These are phyloP conservation scores for Scelioninae gen. 1 DNA, from an alignment of 2,888 invertebrate genomes.

Conservation along the genomic window DNA sequence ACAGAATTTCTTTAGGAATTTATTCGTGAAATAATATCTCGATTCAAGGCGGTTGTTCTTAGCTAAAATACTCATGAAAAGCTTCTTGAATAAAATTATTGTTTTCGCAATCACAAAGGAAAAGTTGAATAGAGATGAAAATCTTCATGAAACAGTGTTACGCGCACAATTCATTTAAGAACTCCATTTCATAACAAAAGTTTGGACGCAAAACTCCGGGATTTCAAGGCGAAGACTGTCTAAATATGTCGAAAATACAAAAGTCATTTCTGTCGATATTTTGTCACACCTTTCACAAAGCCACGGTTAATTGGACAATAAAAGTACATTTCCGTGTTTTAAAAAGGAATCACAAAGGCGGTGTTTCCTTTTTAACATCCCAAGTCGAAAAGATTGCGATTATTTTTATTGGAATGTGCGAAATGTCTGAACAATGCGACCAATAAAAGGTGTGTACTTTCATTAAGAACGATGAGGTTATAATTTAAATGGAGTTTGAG, in stretches of 20 bases:
- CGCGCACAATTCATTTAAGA: conserved; percentile 62
- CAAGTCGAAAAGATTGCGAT: not conserved
- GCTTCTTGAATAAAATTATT: conserved; percentile 64
- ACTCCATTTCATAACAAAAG: conserved; percentile 65
- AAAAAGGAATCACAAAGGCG: too few relatives aligned
- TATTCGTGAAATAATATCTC: conserved; percentile 56
- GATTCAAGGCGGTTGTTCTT: conserved; percentile 52
- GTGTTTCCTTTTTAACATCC: too few relatives aligned
- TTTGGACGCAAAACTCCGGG: conserved; percentile 41
- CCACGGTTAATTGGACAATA: conserved; percentile 38
- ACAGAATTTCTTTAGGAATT: conserved; percentile 12
- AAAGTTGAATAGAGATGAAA: conserved; percentile 65
- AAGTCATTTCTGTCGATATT: conserved; percentile 40
- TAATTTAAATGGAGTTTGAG: too few relatives aligned
- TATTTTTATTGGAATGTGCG: not conserved
- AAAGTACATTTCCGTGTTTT: conserved; percentile 29
- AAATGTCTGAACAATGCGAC: too few relatives aligned
- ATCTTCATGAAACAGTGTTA: conserved; percentile 60
- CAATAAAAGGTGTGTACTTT: too few relatives aligned
- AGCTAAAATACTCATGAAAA: conserved; percentile 55
- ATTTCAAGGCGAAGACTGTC: conserved; percentile 33
- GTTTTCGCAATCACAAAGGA: conserved; percentile 62
- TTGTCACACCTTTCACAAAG: conserved; percentile 37
- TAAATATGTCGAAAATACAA: conserved; percentile 47
- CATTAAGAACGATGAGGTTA: too few relatives aligned